phyloP scores from a whole-genome alignment of 2,797 vertebrate genomes.

The Helarctos malayanus region DNA sequence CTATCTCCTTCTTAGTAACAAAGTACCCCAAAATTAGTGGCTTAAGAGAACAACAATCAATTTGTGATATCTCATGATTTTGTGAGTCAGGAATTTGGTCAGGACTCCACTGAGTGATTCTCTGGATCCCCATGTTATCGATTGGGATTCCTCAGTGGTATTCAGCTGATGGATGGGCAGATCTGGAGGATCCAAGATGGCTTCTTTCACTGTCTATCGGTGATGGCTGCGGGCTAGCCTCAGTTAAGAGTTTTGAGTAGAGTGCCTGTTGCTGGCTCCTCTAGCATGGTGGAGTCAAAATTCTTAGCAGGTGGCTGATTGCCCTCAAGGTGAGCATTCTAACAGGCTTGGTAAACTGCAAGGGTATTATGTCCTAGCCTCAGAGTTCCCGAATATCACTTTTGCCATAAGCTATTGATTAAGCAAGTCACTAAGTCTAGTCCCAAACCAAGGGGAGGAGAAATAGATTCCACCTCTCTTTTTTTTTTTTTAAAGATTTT shows the following conservation, averaged over 20 bases:
- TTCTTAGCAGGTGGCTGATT: not conserved
- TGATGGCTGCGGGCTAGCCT: not conserved
- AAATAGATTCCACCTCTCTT: not conserved
- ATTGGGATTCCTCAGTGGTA: not conserved
- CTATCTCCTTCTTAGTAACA: not conserved
- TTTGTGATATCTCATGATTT: slow-evolving; percentile 6
- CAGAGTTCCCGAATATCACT: not conserved
- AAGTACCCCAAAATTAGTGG: not conserved
- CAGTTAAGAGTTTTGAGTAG: not conserved
- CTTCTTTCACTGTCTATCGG: not conserved
- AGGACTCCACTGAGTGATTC: not conserved
- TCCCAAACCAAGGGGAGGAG: not conserved
- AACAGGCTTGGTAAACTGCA: not conserved
- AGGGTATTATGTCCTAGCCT: not conserved
- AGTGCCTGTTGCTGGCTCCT: not conserved
- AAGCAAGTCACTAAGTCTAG: not conserved
- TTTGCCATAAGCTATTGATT: not conserved
- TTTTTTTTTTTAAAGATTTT: no score
- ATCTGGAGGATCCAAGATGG: not conserved
- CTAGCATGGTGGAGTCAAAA: not conserved
- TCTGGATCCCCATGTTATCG: not conserved
- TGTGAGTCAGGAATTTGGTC: not conserved
- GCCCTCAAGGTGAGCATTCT: not conserved
- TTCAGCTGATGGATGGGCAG: not conserved
- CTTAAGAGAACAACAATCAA: not conserved